phyloP scores from a whole-genome alignment of 2,797 vertebrate species.

The Trachurus trachurus region DNA sequence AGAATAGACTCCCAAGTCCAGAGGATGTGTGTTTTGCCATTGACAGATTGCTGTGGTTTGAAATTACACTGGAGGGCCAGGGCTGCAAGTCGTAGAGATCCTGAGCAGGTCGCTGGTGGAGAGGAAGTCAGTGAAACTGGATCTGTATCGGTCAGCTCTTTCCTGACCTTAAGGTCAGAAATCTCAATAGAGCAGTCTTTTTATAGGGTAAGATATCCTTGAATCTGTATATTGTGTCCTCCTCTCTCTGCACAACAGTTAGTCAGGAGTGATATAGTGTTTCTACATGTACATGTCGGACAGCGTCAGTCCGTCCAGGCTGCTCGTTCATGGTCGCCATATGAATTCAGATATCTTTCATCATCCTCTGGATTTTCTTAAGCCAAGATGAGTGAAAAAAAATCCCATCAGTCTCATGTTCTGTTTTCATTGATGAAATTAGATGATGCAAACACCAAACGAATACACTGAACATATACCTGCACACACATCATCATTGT shows the following conservation, averaged over 20 bases:
- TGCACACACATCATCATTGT: neutral
- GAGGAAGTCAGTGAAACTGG: conserved; percentile 82
- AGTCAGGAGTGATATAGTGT: conserved; percentile 10
- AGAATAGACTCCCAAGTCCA: conserved; percentile 62
- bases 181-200: conserved; percentile 75
- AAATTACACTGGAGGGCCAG: conserved; percentile 70
- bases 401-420: neutral
- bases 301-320: neutral
- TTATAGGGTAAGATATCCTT: conserved; percentile 71
- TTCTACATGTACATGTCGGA: neutral
- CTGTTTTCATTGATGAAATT: neutral
- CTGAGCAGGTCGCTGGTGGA: conserved; percentile 58
- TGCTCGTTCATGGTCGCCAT: neutral
- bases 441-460: neutral
- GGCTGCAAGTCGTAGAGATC: conserved; percentile 50
- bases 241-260: conserved; percentile 18
- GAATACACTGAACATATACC: neutral
- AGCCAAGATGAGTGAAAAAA: too few species aligned
- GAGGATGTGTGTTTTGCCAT: conserved; percentile 61
- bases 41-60: conserved; percentile 75
- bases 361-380: too few species aligned
- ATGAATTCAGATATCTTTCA: too few species aligned
- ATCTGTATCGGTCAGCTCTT: conserved; percentile 85
- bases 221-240: conserved; percentile 50
- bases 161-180: conserved; percentile 83